Evolutionary conservation across 2,888 invertebrate species (phyloP).

Genomic region (Desoria tigrina): DNA sequence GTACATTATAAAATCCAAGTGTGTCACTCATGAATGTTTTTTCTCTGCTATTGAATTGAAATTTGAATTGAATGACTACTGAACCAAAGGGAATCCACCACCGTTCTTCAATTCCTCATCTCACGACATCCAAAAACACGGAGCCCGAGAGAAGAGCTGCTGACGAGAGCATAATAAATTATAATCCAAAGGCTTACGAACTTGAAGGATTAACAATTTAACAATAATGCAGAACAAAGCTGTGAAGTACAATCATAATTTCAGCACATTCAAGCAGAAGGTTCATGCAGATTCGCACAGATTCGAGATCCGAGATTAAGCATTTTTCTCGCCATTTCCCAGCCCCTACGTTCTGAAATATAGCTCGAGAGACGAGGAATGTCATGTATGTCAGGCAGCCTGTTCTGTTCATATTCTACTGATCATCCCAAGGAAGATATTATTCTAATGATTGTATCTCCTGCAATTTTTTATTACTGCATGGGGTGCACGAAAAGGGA

Average conservation of each 20-base stretch:
- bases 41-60: background rate
- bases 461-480: constrained; percentile 15
- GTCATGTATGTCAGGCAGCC: too few relatives aligned
- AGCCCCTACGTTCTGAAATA: too few relatives aligned
- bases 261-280: too few relatives aligned
- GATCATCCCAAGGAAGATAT: too few relatives aligned
- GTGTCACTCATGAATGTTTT: constrained; percentile 11
- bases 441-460: background rate
- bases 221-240: too few relatives aligned
- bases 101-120: constrained; percentile 9
- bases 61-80: constrained; percentile 14
- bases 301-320: too few relatives aligned
- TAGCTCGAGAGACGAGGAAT: too few relatives aligned
- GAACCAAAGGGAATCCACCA: constrained; percentile 8
- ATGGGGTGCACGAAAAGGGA: constrained; percentile 5
- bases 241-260: too few relatives aligned
- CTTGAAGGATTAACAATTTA: background rate
- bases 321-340: too few relatives aligned
- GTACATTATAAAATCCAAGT: constrained; percentile 1
- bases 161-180: constrained; percentile 13
- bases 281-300: too few relatives aligned
- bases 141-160: background rate
- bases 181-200: background rate
- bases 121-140: background rate
- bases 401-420: too few relatives aligned